Evolutionary conservation across 2,113 vertebrate species (phyloP), one percentile per base, ranked within the genome.

Genomic region (Columbina picui): DNA sequence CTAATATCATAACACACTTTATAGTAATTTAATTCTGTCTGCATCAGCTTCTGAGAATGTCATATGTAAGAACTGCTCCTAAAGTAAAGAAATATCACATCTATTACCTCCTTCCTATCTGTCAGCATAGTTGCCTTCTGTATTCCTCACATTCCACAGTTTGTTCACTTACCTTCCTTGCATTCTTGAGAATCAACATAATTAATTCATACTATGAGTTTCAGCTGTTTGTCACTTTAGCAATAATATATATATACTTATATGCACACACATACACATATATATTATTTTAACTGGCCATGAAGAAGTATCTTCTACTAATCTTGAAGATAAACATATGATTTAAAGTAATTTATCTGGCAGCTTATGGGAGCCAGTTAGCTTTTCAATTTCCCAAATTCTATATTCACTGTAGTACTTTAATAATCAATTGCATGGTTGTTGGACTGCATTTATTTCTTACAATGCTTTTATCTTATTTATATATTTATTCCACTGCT

Each of bases 401-500:
- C 19, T 34, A 23, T 30, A 74, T 78, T 93, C 21, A 8, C 39
- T 87, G 13, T 74, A 55, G n/a, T 71, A 71, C 43, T 93, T 95
- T 87, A 89, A 47, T 92, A 89, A 94, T 89, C 76, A 92, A 87
- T 90, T 88, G 10, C 32, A 85, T 67, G 41, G 38, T 50, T 91
- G 45, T 83, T 90, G 53, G 55, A 56, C 32, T 39, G 74, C 76
- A 94, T 93, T 83, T 96, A 57, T 68, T 86, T 85, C 63, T 78
- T 84, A 73, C 60, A 71, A 78, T 60, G 43, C 45, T 89, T 94
- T 94, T 63, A 69, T 95, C 61, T 96, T 92, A 67, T 90, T 91
- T 88, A 94, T 90, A 30, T 50, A 89, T 88, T 96, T 94, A 93
- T 94, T 94, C 70, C 9, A 45, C 9, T 77, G 59, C 69, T 79